A percentile compares a stretch with the other conserved stretches of the same genome.
Evolutionary conservation across 37 sponge, comb jelly and placozoan genomes (phyloP).

Genomic region (Cliona cf. orientalis): DNA sequence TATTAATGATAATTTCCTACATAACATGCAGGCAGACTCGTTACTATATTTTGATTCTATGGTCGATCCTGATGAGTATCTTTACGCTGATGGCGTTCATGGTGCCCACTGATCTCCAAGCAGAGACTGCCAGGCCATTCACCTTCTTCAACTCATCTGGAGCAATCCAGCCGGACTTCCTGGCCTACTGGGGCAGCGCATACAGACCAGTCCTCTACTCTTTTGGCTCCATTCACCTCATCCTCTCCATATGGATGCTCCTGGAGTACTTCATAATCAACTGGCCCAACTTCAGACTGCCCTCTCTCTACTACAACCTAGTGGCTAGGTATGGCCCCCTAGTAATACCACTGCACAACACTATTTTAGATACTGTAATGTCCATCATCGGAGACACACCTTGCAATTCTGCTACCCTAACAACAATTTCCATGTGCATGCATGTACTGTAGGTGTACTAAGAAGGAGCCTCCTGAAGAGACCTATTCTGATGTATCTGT

Average conservation of each 20-base stretch:
- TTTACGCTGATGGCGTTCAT: constrained; percentile 41
- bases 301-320: constrained; percentile 4
- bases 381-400: neutral
- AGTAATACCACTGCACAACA: neutral
- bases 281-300: constrained; percentile 60
- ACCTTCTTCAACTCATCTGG: neutral
- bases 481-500: constrained; percentile 44
- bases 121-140: too few species aligned
- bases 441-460: neutral
- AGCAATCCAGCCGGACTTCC: neutral
- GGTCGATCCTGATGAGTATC: constrained; percentile 49
- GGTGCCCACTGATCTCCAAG: constrained; percentile 29
- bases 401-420: neutral
- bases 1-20: neutral
- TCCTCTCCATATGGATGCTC: constrained; percentile 57
- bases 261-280: constrained; percentile 68
- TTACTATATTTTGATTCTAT: constrained; percentile 17
- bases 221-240: constrained; percentile 62
- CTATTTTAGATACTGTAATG: too few species aligned
- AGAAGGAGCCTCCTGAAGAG: neutral
- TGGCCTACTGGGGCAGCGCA: neutral
- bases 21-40: constrained; percentile 4
- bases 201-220: constrained; percentile 19
- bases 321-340: neutral
- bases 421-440: neutral